These are phyloP conservation scores for Spea hammondii DNA, from an alignment of 2,797 vertebrate genomes.

Conservation along the genomic window DNA sequence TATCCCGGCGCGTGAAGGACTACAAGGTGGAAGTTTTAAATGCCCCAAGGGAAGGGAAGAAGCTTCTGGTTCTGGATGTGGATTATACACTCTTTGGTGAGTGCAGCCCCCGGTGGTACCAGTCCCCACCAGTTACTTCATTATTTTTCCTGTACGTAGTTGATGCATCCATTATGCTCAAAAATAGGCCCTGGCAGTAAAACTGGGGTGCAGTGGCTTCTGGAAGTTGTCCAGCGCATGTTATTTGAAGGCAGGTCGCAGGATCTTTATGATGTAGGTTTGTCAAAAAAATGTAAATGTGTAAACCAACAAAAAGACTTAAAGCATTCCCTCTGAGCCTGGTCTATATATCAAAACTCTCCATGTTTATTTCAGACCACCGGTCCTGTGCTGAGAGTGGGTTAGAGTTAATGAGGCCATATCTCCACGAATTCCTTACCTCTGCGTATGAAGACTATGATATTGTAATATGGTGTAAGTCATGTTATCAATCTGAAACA, in stretches of 20 bases:
- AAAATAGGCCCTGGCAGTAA: no score
- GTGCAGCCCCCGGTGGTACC: constrained; percentile 37
- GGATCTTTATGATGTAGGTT: no score
- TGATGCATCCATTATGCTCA: no score
- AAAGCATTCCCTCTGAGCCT: no score
- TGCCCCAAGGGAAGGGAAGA: constrained; percentile 91
- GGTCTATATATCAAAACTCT: no score
- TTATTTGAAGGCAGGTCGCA: no score
- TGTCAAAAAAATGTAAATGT: no score
- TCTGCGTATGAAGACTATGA: constrained; percentile 97
- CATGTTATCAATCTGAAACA: not conserved
- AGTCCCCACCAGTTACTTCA: not conserved
- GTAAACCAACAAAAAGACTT: no score
- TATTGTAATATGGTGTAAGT: constrained; percentile 99
- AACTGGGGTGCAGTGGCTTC: no score
- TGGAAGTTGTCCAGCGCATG: no score
- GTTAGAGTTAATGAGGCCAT: constrained; percentile 95
- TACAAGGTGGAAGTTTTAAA: constrained; percentile 96
- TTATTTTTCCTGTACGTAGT: no score
- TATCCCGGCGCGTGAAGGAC: constrained; percentile 93
- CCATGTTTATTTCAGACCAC: constrained; percentile 77
- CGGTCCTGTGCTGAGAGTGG: constrained; percentile 98
- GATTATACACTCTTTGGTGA: constrained; percentile 97
- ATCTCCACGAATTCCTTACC: constrained; percentile 95
- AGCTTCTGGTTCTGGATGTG: constrained; percentile 92